These are phyloP conservation scores for Drepana falcataria DNA, from an alignment of 2,888 invertebrate species.

Conservation along the genomic window DNA sequence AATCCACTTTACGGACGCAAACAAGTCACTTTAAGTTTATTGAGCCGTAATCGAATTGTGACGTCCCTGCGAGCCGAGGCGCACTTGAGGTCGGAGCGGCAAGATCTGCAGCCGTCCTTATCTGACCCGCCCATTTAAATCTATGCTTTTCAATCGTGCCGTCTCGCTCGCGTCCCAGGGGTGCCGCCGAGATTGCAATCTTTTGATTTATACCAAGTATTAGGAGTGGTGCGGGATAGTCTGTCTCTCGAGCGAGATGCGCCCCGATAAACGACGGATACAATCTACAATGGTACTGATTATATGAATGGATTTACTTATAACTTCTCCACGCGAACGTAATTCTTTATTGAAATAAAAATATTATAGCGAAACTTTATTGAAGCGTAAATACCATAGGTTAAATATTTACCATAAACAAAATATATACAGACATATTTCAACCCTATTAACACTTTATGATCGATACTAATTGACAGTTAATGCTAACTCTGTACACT, in stretches of 20 bases:
- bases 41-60: constrained; percentile 79
- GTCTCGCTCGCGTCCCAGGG: constrained; percentile 77
- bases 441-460: too few relatives aligned
- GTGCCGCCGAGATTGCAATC: constrained; percentile 78
- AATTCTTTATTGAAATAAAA: constrained; percentile 5
- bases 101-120: constrained; percentile 73
- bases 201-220: constrained; percentile 80
- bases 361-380: not conserved
- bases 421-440: too few relatives aligned
- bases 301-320: constrained; percentile 67
- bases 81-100: constrained; percentile 51
- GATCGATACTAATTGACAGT: too few relatives aligned
- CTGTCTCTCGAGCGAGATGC: constrained; percentile 68
- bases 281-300: constrained; percentile 69
- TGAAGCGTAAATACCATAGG: not conserved
- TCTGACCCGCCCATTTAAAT: constrained; percentile 76
- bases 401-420: too few relatives aligned
- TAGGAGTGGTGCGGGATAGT: constrained; percentile 73
- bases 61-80: constrained; percentile 66
- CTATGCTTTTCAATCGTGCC: constrained; percentile 78
- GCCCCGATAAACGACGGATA: constrained; percentile 63
- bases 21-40: constrained; percentile 79
- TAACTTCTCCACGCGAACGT: constrained; percentile 22
- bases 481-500: too few relatives aligned
- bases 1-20: constrained; percentile 77